Conservation (phyloP, 2,797 vertebrate species). For the Paratrypauchen microcephalus region DNA sequence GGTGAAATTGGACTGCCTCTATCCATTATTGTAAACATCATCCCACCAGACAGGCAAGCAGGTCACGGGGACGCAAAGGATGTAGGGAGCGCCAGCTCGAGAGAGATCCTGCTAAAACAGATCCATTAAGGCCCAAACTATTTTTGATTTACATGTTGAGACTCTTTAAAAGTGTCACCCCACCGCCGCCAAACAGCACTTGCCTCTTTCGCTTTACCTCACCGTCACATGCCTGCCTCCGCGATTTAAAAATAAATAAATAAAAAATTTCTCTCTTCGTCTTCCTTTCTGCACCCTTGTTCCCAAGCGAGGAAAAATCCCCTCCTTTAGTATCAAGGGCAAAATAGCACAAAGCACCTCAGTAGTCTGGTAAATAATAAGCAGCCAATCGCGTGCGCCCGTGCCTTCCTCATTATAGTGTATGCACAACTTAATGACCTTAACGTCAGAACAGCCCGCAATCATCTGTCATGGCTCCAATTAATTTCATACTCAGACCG, state of each 20-base stretch:
- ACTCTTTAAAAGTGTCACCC: slow-evolving; percentile 82
- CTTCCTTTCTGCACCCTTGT: slow-evolving; percentile 42
- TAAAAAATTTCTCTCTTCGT: slow-evolving; percentile 27
- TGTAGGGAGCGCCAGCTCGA: slow-evolving; percentile 62
- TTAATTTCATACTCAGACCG: slow-evolving; percentile 72
- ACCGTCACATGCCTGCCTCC: slow-evolving; percentile 11
- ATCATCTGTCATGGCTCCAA: slow-evolving; percentile 78
- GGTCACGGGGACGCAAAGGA: slow-evolving; percentile 66
- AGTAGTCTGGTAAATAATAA: slow-evolving; percentile 82
- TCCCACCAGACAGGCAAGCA: slow-evolving; percentile 75
- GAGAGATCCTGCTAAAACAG: slow-evolving; percentile 79
- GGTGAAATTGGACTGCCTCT: slow-evolving; percentile 86
- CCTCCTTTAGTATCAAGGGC: slow-evolving; percentile 63
- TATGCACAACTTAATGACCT: slow-evolving; percentile 82
- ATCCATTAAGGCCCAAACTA: slow-evolving; percentile 82
- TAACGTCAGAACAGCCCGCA: slow-evolving; percentile 65
- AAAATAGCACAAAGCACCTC: slow-evolving; percentile 67
- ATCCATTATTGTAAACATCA: slow-evolving; percentile 86
- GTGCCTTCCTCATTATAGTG: slow-evolving; percentile 78
- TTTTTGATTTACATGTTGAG: slow-evolving; percentile 85
- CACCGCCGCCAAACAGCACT: slow-evolving; percentile 55
- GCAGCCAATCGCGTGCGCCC: slow-evolving; percentile 76
- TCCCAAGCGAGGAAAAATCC: slow-evolving; percentile 46
- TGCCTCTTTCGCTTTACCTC: slow-evolving; percentile 15
- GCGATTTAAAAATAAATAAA: neutral